Evolutionary conservation across 2,888 invertebrate genomes (phyloP).

Genomic region (Agrotis clavis): DNA sequence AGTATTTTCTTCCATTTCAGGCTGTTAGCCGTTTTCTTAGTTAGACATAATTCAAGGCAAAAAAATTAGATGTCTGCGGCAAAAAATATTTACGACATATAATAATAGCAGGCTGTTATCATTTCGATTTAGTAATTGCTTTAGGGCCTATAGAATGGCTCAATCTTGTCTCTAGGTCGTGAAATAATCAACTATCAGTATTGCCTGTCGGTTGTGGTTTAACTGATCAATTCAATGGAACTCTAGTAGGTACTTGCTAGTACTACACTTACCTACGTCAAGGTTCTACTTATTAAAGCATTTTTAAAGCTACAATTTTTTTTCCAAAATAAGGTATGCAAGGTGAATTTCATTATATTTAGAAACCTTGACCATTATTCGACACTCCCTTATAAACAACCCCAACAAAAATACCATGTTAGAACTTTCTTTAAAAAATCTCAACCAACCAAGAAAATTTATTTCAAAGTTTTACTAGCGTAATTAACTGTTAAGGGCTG

Average conservation of each 20-base stretch:
- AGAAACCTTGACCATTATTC: constrained; percentile 9
- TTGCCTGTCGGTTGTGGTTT: constrained; percentile 9
- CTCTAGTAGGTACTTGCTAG: not conserved
- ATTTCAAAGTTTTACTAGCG: constrained; percentile 52
- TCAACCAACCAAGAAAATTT: constrained; percentile 33
- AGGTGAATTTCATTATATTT: constrained; percentile 16
- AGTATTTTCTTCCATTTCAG: no score
- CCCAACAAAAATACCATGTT: constrained; percentile 27
- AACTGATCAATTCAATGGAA: not conserved
- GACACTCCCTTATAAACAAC: constrained; percentile 5
- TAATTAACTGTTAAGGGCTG: constrained; percentile 56
- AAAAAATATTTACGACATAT: not conserved
- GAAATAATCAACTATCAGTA: not conserved
- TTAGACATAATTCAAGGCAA: no score
- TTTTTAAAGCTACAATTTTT: constrained; percentile 3
- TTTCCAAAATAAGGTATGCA: constrained; percentile 6
- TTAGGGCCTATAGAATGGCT: not conserved
- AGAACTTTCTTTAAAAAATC: constrained; percentile 16
- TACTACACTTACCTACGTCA: constrained; percentile 3
- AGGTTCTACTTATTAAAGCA: not conserved
- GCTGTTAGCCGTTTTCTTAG: no score
- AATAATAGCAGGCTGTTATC: not conserved
- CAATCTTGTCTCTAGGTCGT: constrained; percentile 4
- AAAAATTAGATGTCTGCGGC: not conserved
- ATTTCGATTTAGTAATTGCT: not conserved